Evolutionary conservation across 2,888 invertebrate species (phyloP).

Genomic region (Conus canariensis): DNA sequence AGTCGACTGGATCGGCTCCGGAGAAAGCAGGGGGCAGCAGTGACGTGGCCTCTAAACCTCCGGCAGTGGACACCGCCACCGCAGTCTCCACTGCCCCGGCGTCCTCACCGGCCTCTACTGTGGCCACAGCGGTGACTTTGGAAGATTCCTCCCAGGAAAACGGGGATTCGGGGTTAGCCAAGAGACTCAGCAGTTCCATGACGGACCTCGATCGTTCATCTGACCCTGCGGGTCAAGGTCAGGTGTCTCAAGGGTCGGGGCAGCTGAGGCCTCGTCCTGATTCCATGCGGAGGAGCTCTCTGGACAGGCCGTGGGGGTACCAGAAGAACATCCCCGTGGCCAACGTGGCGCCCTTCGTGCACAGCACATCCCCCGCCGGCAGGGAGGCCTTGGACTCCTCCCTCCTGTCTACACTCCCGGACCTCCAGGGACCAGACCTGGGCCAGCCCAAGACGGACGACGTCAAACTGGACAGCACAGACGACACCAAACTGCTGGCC

Average conservation of each 20-base stretch:
- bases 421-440: neutral
- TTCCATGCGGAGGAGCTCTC: conserved; percentile 48
- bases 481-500: neutral
- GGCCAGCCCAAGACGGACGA: conserved; percentile 35
- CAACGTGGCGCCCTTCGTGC: conserved; percentile 69
- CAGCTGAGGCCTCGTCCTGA: conserved; percentile 43
- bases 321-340: conserved; percentile 69
- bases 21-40: neutral
- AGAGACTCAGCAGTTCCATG: conserved; percentile 43
- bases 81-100: neutral
- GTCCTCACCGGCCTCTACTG: neutral
- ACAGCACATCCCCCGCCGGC: conserved; percentile 43
- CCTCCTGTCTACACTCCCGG: neutral
- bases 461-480: conserved; percentile 14
- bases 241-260: conserved; percentile 32
- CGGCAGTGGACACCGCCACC: neutral
- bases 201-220: conserved; percentile 30
- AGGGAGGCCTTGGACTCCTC: neutral
- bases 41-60: neutral
- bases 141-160: conserved; percentile 34
- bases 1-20: neutral
- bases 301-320: conserved; percentile 52
- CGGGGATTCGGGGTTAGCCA: conserved; percentile 41
- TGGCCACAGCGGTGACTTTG: neutral
- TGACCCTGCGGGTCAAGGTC: conserved; percentile 29